Base-by-base conservation (phyloP, 2,797 vertebrate species). In the Myioborus miniatus region DNA sequence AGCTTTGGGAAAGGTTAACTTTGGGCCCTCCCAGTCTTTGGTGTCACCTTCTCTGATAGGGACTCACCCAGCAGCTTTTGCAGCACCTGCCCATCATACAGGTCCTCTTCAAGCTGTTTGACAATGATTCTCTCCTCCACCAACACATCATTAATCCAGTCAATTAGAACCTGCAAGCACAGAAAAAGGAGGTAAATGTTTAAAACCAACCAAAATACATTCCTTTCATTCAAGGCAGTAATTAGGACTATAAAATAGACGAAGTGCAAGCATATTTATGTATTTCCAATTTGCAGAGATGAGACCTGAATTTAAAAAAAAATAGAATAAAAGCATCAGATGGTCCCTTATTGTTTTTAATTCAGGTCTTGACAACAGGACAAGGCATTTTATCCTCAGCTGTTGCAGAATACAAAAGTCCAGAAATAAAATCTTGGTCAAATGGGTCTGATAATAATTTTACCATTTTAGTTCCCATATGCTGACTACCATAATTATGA, bases 71-170 rank as follows among this genome's bases (percentile, higher is more conserved):
- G 97, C 58, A 99, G 98, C 96, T 99, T 99, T 97, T 99, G 99
- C 15, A 99, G 98, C 95, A 99, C 99, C 95, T 99, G 99, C 53
- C 99, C 99, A 10, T 99, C 99, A 4, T 99, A 99, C 27, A 99
- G 98, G 83, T 99, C 99, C 89, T 99, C 99, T 90, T 99, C 99
- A 79, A 99, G 98, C 90, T 99, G 98, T 94, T 99, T 99, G 85
- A 99, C 99, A 7, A 99, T 99, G 97, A 99, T 99, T 87, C 99
- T 97, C 39, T 99, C 99, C 88, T 99, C 99, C 76, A 98, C 99
- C 96, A 99, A 94, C 68, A 99, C 99, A 36, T 98, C 99, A 53
- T 99, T 99, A 96, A 99, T 98, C 99, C 99, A 99, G 97, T 99
- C 99, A 32, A 99, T 98, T 34, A 99, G 98, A 62, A 99, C 99